These are phyloP conservation scores for Sebastes jordani DNA, from an alignment of 2,797 vertebrate genomes.

Conservation along the genomic window DNA sequence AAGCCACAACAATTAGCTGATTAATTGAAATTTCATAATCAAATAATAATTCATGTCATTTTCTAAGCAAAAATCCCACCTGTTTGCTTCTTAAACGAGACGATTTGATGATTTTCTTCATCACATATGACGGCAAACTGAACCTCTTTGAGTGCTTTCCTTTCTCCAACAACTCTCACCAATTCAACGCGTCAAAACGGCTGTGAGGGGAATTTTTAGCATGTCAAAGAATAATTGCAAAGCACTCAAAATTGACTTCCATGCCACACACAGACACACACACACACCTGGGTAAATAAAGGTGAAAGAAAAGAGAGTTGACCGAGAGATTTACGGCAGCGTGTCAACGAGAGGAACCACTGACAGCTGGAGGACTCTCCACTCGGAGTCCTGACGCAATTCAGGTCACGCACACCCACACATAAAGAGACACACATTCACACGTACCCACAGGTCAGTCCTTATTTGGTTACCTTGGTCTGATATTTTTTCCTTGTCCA, in stretches of 20 bases:
- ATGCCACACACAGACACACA: background rate
- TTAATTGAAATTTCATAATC: background rate
- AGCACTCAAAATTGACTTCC: background rate
- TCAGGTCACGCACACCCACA: conserved; percentile 3
- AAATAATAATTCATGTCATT: background rate
- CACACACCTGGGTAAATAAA: conserved; percentile 35
- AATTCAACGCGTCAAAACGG: background rate
- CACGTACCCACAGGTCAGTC: background rate
- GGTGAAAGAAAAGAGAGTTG: conserved; percentile 12
- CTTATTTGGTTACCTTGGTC: background rate
- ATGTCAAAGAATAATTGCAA: background rate
- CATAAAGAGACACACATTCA: background rate
- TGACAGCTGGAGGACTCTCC: conserved; percentile 55
- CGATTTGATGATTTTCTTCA: background rate
- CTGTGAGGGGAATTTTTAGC: background rate
- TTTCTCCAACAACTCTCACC: background rate
- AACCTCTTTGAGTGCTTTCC: background rate
- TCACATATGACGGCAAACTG: background rate
- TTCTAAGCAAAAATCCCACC: background rate
- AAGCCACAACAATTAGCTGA: background rate
- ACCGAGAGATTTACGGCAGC: conserved; percentile 17
- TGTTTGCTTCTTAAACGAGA: background rate
- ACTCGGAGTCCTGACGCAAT: conserved; percentile 15
- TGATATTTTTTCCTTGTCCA: background rate
- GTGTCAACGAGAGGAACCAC: conserved; percentile 31